phyloP scores from a whole-genome alignment of 1,140 invertebrate species.

The Hesperophylax magnus region DNA sequence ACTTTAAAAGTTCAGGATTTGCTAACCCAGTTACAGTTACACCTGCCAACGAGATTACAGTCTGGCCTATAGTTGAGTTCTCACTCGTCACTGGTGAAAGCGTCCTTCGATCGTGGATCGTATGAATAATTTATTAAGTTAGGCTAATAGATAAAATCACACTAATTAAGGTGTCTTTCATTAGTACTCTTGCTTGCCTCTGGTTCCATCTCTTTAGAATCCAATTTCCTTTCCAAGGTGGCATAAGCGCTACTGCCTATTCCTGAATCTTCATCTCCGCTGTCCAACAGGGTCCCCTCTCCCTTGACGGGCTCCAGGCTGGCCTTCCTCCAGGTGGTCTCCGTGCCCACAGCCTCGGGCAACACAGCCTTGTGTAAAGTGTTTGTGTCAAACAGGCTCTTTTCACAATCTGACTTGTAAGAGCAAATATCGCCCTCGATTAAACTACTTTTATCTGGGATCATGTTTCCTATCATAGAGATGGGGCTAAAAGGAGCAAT shows the following conservation, averaged over 20 bases:
- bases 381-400: conserved; percentile 8
- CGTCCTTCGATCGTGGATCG: background rate
- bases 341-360: conserved; percentile 42
- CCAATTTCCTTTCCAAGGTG: conserved; percentile 69
- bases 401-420: background rate
- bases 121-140: conserved; percentile 20
- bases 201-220: conserved; percentile 14
- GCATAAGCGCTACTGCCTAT: conserved; percentile 72
- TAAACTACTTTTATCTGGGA: conserved; percentile 12
- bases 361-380: conserved; percentile 50
- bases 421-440: background rate
- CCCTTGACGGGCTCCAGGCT: conserved; percentile 66
- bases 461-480: conserved; percentile 19
- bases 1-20: conserved; percentile 5
- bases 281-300: conserved; percentile 73
- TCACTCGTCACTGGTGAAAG: background rate
- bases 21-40: background rate
- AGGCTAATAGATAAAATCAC: conserved; percentile 34
- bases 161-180: conserved; percentile 44
- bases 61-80: no score
- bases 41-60: background rate
- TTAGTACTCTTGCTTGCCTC: conserved; percentile 22
- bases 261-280: conserved; percentile 73
- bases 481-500: conserved; percentile 4
- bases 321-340: conserved; percentile 43